A percentile compares a stretch with the other conserved stretches of the same genome.
Conservation (phyloP, 2,113 vertebrate genomes). For the Orientallactaga bullata region DNA sequence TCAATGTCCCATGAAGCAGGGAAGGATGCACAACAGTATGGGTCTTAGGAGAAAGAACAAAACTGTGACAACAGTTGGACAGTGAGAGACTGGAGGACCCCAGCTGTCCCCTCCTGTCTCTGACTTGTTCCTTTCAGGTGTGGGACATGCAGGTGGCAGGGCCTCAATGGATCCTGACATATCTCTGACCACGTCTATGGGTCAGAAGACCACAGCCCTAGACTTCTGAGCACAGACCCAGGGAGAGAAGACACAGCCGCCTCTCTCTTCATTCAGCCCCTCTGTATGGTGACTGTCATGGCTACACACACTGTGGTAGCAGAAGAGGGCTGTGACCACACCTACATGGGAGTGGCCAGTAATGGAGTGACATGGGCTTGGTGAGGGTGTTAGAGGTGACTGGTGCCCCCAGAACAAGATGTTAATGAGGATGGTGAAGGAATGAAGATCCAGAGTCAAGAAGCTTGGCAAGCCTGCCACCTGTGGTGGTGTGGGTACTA, state of each 20-base stretch:
- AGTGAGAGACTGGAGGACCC: neutral
- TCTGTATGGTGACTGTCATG: rapidly evolving
- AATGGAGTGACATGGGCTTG: neutral
- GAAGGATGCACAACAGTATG: neutral
- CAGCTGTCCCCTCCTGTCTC: neutral
- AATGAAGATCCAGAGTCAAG: neutral
- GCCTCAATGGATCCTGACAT: too few species aligned
- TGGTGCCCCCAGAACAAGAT: too few species aligned
- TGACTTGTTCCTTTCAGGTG: neutral
- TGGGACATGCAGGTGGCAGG: too few species aligned
- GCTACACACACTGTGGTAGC: neutral
- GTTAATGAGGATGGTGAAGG: neutral
- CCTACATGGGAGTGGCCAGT: neutral
- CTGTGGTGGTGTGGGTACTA: too few species aligned
- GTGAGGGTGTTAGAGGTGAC: too few species aligned
- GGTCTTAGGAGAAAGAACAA: neutral
- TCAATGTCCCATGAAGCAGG: neutral
- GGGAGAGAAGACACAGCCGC: neutral
- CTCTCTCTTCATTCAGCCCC: neutral
- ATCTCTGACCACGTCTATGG: neutral
- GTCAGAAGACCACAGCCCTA: neutral
- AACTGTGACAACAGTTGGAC: neutral
- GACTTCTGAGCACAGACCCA: too few species aligned
- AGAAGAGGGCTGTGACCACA: too few species aligned
- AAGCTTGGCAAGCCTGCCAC: neutral